Percentiles rank a stretch among this genome's conserved stretches.
Conservation (phyloP, 2,113 vertebrate species). For the Chloroceryle aenea region DNA sequence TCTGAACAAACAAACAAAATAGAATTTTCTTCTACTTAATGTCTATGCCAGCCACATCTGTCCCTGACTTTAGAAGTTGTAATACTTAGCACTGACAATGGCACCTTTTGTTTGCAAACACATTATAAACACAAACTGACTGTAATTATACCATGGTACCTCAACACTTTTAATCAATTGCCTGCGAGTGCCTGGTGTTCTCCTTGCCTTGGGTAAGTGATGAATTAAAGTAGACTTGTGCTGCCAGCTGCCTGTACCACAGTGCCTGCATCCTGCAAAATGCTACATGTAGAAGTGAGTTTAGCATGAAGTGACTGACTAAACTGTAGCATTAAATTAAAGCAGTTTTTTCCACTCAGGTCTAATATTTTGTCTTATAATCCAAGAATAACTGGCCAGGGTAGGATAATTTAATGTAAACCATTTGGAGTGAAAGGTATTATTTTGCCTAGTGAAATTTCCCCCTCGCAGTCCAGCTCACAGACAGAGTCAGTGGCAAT, state of each 20-base stretch:
- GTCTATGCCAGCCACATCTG: background rate
- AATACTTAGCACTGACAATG: background rate
- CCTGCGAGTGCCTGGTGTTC: background rate
- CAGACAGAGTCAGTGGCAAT: slow-evolving; percentile 82
- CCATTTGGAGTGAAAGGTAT: slow-evolving; percentile 86
- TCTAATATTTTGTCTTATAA: background rate
- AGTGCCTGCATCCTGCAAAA: background rate
- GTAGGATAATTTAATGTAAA: slow-evolving; percentile 74
- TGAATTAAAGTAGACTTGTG: background rate
- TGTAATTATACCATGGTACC: background rate
- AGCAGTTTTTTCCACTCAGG: slow-evolving; percentile 1
- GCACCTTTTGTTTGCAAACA: slow-evolving; percentile 12
- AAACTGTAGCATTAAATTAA: background rate
- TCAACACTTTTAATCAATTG: background rate
- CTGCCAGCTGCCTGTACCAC: background rate
- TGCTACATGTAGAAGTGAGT: background rate
- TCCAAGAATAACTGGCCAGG: background rate
- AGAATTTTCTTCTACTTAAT: background rate
- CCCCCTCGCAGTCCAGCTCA: slow-evolving; percentile 86
- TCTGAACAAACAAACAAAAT: background rate
- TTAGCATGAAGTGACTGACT: slow-evolving; percentile 1
- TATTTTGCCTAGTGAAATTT: slow-evolving; percentile 85
- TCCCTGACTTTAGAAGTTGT: background rate
- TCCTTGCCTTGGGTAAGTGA: background rate
- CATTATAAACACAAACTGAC: background rate